phyloP scores from a whole-genome alignment of 2,888 invertebrate genomes.

The Ophonus ardosiacus region DNA sequence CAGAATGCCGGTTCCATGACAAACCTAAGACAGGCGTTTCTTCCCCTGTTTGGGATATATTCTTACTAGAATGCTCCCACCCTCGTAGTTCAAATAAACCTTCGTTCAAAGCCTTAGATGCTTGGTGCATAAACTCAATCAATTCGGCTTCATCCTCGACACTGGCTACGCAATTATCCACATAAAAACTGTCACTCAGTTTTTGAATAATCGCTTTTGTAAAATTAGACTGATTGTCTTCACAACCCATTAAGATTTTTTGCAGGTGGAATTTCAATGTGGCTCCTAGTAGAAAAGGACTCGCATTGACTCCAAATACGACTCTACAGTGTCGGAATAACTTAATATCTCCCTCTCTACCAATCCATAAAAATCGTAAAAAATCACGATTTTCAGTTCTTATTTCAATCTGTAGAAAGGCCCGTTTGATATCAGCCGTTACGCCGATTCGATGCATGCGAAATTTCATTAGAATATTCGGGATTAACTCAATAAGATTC shows the following conservation, averaged over 20 bases:
- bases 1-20: constrained; percentile 53
- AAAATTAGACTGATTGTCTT: too few relatives aligned
- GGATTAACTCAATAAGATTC: too few relatives aligned
- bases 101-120: not conserved
- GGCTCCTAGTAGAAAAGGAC: constrained; percentile 67
- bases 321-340: constrained; percentile 65
- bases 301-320: constrained; percentile 68
- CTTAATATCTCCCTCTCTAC: constrained; percentile 55
- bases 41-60: constrained; percentile 43
- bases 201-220: not conserved
- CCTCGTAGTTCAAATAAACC: not conserved
- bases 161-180: not conserved
- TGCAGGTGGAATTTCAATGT: constrained; percentile 67
- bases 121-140: constrained; percentile 57
- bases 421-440: constrained; percentile 47
- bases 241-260: not conserved
- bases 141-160: not conserved
- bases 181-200: not conserved
- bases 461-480: constrained; percentile 53
- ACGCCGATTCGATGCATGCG: constrained; percentile 48
- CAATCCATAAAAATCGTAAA: constrained; percentile 67
- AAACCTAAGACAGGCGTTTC: constrained; percentile 59
- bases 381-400: constrained; percentile 53
- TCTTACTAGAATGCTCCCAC: constrained; percentile 18
- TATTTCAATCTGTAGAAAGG: constrained; percentile 67